Evolutionary conservation across 1,140 invertebrate species (phyloP), one percentile per base, ranked within the genome.

Genomic region (Galleria mellonella): DNA sequence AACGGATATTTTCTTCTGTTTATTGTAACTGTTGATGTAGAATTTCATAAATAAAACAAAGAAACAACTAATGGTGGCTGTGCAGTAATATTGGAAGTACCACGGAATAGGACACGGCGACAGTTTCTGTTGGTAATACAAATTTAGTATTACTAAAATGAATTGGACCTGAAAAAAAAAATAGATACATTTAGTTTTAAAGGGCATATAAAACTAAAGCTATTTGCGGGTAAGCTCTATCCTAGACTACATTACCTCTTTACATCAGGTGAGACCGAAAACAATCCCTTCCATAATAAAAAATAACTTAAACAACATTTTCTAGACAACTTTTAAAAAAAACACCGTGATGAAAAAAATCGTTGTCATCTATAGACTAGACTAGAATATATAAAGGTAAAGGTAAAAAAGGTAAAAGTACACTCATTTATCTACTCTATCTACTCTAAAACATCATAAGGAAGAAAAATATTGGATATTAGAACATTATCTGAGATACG

Each of bases 31-130:
- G 60, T 92, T 90, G 40, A 91, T 88, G 68, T 97, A 97, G 86
- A 97, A 98, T 38, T 97, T 92, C 11, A 89, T 89, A 70, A 98
- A 98, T 3, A 98, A 86, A 46, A 92, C 71, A 13, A 97, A 91
- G 89, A 98, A 93, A 17, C 92, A 92, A 0, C 88, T 39, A 45
- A 92, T 91, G 62, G 92, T 91, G 14, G 88, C 87, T 14, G 92
- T 73, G 47, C 93, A 89, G 56, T 91, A 79, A 35, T 88, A 88
- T 7, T 89, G 87, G 15, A 89, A 75, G 41, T 88, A 87, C 12
- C 86, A 83, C 3, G 94, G 94, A 62, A 93, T 94, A 4, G 89
- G 88, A 71, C 95, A 97, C 23, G 94, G 90, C 13, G 91, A 88
- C 7, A 88, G 78, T 67, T 92, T 92, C 32, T 93, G 70, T 9